Conservation (phyloP, 2,113 vertebrate species). For the Ia io region DNA sequence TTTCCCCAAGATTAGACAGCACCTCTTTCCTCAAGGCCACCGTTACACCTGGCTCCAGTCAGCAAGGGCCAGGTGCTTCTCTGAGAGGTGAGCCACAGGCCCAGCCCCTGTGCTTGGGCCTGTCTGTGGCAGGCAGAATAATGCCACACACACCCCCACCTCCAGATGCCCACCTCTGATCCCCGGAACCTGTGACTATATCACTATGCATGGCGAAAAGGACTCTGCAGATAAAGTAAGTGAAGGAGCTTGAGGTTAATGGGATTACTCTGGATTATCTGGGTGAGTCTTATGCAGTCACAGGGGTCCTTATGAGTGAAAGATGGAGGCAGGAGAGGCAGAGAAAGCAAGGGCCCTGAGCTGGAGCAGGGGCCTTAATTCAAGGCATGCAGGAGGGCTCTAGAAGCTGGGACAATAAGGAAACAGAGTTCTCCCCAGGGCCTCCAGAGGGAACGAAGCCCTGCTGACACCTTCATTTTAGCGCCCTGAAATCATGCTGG, state of each 20-base stretch:
- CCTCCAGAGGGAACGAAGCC: background rate
- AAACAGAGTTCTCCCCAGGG: background rate
- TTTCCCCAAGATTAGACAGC: background rate
- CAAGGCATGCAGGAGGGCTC: too few species aligned
- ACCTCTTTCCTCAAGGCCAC: background rate
- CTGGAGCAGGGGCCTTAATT: background rate
- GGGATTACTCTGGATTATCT: background rate
- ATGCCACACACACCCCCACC: too few species aligned
- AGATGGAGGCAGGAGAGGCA: background rate
- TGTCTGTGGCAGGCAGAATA: background rate
- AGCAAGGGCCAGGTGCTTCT: background rate
- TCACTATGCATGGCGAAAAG: too few species aligned
- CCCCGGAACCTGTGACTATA: background rate
- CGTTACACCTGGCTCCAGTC: background rate
- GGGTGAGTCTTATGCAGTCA: background rate
- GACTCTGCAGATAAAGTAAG: background rate
- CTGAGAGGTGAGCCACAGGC: background rate
- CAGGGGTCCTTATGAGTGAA: background rate
- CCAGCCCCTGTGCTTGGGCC: background rate
- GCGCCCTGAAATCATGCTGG: background rate
- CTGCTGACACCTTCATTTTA: background rate
- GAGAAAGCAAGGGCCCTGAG: background rate
- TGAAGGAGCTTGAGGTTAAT: background rate
- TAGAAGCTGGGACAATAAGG: background rate
- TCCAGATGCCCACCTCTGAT: too few species aligned